Conservation (phyloP, 2,797 vertebrate genomes). For the Tragelaphus oryx region DNA sequence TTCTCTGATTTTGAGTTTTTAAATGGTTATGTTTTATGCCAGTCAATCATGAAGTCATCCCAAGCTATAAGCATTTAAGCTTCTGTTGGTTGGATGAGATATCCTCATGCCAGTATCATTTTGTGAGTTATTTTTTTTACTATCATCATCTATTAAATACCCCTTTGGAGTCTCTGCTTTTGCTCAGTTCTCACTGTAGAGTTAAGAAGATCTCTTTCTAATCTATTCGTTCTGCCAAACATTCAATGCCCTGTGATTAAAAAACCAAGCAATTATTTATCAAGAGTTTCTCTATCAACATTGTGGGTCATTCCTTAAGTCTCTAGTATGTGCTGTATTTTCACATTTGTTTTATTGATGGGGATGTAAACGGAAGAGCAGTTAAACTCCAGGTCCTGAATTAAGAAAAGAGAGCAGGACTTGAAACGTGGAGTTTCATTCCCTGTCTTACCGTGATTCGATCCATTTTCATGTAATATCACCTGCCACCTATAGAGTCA, state of each 20-base stretch:
- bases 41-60: not conserved
- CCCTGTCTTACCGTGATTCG: not conserved
- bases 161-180: not conserved
- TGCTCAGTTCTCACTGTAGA: not conserved
- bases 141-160: not conserved
- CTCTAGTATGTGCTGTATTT: not conserved
- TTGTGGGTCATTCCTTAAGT: not conserved
- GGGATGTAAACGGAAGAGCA: not conserved
- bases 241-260: not conserved
- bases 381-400: not conserved
- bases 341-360: not conserved
- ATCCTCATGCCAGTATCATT: not conserved
- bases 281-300: not conserved
- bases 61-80: not conserved
- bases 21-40: not conserved
- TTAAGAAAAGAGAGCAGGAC: not conserved
- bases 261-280: not conserved
- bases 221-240: constrained; percentile 8
- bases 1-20: not conserved
- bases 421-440: not conserved
- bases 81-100: not conserved
- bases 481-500: not conserved
- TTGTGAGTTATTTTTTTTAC: not conserved
- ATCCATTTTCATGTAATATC: not conserved
- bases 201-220: constrained; percentile 23